Evolutionary conservation across 2,797 vertebrate species (phyloP).

Genomic region (Scolopax rusticola): DNA sequence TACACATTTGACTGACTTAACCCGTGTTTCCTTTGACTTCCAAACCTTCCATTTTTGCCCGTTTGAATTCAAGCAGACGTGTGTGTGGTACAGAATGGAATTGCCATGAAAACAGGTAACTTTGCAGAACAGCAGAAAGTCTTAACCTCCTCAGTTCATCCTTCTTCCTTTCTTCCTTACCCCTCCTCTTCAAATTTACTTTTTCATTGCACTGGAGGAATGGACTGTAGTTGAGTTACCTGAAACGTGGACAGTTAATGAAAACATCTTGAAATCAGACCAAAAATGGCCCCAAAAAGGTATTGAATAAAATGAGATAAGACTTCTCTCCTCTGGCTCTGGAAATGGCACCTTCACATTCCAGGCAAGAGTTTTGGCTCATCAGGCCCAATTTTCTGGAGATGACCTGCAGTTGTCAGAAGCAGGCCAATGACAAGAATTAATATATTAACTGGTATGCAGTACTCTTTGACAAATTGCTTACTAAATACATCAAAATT

Average conservation of each 20-base stretch:
- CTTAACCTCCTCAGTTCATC: neutral
- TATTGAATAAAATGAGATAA: neutral
- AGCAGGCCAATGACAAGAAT: constrained; percentile 77
- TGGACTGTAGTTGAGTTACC: neutral
- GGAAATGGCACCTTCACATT: neutral
- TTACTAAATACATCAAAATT: constrained; percentile 87
- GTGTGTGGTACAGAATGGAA: neutral
- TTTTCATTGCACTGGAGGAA: neutral
- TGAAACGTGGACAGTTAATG: neutral
- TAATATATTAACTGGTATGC: constrained; percentile 85
- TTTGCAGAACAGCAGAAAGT: neutral
- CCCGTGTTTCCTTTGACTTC: neutral
- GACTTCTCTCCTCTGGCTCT: neutral
- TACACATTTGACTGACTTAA: neutral
- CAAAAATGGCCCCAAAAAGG: neutral
- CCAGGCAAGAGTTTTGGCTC: constrained; percentile 47
- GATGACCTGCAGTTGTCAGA: constrained; percentile 68
- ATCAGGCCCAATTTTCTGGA: constrained; percentile 53
- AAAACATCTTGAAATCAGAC: neutral
- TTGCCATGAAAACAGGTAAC: neutral
- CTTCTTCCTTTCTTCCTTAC: neutral
- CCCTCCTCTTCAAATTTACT: neutral
- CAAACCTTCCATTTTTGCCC: neutral
- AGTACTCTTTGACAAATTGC: constrained; percentile 84
- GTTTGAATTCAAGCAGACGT: neutral